Evolutionary conservation across 2,797 vertebrate genomes (phyloP).

Genomic region (Sylvilagus floridanus): DNA sequence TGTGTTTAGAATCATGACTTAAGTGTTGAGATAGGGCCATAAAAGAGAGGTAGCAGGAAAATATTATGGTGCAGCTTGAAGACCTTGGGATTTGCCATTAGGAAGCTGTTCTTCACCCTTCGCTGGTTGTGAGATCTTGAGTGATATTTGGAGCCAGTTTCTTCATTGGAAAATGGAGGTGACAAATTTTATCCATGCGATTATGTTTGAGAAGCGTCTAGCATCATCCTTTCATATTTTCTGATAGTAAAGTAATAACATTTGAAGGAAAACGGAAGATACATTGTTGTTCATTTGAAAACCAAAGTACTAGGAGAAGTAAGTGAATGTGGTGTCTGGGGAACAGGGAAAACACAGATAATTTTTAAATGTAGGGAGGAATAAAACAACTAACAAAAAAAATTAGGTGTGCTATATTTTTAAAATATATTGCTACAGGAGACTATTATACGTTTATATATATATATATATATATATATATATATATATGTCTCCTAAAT

Average conservation of each 20-base stretch:
- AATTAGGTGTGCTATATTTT: background rate
- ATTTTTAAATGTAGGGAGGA: background rate
- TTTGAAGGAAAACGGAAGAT: background rate
- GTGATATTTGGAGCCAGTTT: background rate
- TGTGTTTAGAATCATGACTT: slow-evolving; percentile 1
- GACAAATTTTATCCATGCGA: background rate
- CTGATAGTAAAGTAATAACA: background rate
- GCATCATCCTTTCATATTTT: background rate
- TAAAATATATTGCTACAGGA: background rate
- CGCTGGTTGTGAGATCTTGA: background rate
- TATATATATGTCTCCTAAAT: background rate
- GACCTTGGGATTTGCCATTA: background rate
- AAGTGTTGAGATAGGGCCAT: background rate
- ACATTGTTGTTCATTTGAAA: background rate
- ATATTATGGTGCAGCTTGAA: background rate
- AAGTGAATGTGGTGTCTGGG: background rate
- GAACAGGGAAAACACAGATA: background rate
- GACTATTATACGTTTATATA: background rate
- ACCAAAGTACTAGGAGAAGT: background rate
- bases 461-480: too few relatives aligned
- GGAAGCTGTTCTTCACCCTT: background rate
- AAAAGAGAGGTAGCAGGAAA: too few relatives aligned
- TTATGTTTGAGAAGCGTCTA: background rate
- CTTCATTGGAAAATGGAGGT: background rate
- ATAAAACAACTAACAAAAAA: slow-evolving; percentile 8